phyloP scores from a whole-genome alignment of 2,888 invertebrate genomes.

The Junonia oenone region DNA sequence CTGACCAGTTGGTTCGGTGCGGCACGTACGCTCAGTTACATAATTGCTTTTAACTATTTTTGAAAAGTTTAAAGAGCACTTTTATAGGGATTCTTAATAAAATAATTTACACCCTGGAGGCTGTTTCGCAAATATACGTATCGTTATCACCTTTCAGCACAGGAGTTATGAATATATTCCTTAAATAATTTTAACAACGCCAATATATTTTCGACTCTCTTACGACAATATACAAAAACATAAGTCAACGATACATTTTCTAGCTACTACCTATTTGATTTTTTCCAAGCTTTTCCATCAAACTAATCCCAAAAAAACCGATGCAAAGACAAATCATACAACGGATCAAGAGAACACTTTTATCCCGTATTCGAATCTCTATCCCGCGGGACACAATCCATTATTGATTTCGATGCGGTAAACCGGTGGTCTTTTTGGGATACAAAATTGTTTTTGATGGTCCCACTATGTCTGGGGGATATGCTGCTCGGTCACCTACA shows the following conservation, averaged over 20 bases:
- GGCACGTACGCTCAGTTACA: neutral
- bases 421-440: conserved; percentile 10
- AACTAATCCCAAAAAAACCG: neutral
- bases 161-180: no score
- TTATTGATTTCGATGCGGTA: conserved; percentile 16
- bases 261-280: no score
- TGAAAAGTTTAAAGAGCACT: no score
- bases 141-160: no score
- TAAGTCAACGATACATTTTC: no score
- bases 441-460: conserved; percentile 15
- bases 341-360: conserved; percentile 1
- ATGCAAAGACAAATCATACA: neutral
- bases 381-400: conserved; percentile 4
- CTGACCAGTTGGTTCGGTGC: neutral
- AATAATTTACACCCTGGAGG: no score
- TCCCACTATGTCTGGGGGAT: conserved; percentile 7
- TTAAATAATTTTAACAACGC: no score
- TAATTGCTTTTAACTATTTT: neutral
- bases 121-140: no score
- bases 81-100: no score
- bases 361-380: neutral
- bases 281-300: neutral
- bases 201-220: no score
- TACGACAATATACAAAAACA: no score
- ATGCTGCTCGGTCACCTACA: conserved; percentile 5